Conservation (phyloP, 2,888 invertebrate genomes). For the Deilephila porcellus region DNA sequence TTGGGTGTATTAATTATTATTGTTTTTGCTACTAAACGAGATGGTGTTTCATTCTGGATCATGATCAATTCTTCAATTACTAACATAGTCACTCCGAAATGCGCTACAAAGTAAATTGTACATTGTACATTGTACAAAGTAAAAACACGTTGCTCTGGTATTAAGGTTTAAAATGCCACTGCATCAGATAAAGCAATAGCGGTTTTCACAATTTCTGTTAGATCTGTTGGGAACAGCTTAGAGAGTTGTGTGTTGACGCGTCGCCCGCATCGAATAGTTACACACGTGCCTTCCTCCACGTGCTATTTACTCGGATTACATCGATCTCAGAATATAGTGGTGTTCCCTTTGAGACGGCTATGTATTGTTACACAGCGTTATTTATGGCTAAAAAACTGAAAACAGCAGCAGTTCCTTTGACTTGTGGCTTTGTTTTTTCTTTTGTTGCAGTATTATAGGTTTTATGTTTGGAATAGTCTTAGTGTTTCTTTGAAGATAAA, state of each 20-base stretch:
- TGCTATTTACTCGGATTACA: conserved; percentile 21
- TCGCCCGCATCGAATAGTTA: background rate
- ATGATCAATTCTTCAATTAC: too few species aligned
- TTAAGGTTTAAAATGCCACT: background rate
- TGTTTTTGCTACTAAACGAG: too few species aligned
- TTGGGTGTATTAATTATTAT: too few species aligned
- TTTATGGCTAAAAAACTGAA: background rate
- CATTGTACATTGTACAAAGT: too few species aligned
- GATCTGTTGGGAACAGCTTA: conserved; percentile 10
- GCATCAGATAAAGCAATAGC: conserved; percentile 6
- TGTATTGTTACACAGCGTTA: background rate
- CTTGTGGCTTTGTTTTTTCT: background rate
- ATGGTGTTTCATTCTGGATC: too few species aligned
- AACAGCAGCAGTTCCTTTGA: background rate
- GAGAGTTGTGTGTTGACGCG: conserved; percentile 9
- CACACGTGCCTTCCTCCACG: background rate
- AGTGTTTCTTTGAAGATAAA: too few species aligned
- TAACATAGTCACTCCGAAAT: too few species aligned
- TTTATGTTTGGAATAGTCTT: too few species aligned
- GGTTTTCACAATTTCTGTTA: background rate
- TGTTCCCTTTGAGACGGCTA: conserved; percentile 8
- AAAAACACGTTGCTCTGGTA: background rate
- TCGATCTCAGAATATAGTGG: conserved; percentile 12
- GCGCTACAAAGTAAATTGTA: background rate
- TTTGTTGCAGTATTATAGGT: too few species aligned